phyloP scores from a whole-genome alignment of 2,888 invertebrate genomes.

The Smittia sp. region DNA sequence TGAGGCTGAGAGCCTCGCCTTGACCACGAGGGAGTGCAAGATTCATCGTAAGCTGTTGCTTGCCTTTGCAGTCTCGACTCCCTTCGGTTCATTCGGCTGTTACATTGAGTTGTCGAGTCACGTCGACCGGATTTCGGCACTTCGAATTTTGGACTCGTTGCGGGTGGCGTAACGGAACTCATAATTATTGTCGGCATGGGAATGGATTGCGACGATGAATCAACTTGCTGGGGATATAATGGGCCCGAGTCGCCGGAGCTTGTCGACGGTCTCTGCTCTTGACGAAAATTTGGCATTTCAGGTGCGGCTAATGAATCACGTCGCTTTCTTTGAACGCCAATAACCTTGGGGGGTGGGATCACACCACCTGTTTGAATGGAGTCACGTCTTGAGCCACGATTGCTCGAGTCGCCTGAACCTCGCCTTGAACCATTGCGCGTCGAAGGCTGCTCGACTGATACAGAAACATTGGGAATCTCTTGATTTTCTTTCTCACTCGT shows the following conservation, averaged over 20 bases:
- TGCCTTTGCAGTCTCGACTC: conserved; percentile 73
- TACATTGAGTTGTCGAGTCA: conserved; percentile 82
- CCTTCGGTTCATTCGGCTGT: conserved; percentile 60
- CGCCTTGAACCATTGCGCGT: conserved; percentile 53
- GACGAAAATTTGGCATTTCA: conserved; percentile 56
- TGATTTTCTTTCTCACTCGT: conserved; percentile 53
- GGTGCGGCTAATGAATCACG: conserved; percentile 58
- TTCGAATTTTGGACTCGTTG: conserved; percentile 67
- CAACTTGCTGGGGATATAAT: conserved; percentile 57
- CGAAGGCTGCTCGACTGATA: not conserved
- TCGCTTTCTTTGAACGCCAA: conserved; percentile 62
- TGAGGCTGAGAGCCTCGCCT: conserved; percentile 75
- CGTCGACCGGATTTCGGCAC: conserved; percentile 62
- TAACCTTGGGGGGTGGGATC: conserved; percentile 59
- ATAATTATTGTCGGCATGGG: conserved; percentile 77
- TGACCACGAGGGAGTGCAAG: conserved; percentile 65
- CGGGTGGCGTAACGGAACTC: conserved; percentile 79
- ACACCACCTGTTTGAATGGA: conserved; percentile 56
- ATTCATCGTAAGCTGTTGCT: conserved; percentile 86
- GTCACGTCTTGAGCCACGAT: conserved; percentile 67
- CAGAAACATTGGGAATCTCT: conserved; percentile 56
- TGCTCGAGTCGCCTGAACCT: conserved; percentile 68
- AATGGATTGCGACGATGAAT: conserved; percentile 62
- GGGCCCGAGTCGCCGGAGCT: conserved; percentile 72
- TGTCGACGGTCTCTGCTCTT: conserved; percentile 68